Conservation (phyloP, 2,888 invertebrate species). For the Syritta pipiens region DNA sequence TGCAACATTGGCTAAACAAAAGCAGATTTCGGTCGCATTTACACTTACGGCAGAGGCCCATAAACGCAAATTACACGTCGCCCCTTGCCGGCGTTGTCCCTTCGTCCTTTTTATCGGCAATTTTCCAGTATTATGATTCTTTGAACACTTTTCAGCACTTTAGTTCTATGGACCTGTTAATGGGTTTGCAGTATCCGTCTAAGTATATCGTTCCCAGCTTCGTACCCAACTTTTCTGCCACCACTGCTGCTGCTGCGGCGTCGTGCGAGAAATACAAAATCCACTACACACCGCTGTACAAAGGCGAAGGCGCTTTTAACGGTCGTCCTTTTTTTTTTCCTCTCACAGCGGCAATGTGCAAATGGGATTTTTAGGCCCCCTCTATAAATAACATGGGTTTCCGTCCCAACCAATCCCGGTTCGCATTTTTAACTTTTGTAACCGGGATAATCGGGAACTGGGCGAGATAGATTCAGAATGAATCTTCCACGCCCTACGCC, state of each 20-base stretch:
- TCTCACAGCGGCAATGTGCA: conserved; percentile 45
- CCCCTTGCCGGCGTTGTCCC: background rate
- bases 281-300: too few relatives aligned
- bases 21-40: conserved; percentile 50
- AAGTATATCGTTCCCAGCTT: conserved; percentile 42
- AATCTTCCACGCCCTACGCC: conserved; percentile 22
- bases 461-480: conserved; percentile 24
- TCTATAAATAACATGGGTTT: conserved; percentile 60
- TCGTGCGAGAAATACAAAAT: conserved; percentile 5
- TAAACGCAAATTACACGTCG: conserved; percentile 59
- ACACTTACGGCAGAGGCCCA: conserved; percentile 39
- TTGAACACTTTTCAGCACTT: conserved; percentile 77
- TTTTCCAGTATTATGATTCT: conserved; percentile 75
- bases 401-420: conserved; percentile 16
- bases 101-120: conserved; percentile 64
- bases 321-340: too few relatives aligned
- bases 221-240: conserved; percentile 17
- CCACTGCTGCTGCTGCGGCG: too few relatives aligned
- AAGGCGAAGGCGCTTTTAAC: too few relatives aligned
- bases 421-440: conserved; percentile 43
- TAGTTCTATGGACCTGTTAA: conserved; percentile 73
- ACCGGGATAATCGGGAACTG: conserved; percentile 38
- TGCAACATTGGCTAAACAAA: conserved; percentile 51
- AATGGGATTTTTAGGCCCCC: conserved; percentile 56
- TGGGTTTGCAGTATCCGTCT: conserved; percentile 68